phyloP scores from a whole-genome alignment of 1,140 invertebrate species.

The Nasonia vitripennis region DNA sequence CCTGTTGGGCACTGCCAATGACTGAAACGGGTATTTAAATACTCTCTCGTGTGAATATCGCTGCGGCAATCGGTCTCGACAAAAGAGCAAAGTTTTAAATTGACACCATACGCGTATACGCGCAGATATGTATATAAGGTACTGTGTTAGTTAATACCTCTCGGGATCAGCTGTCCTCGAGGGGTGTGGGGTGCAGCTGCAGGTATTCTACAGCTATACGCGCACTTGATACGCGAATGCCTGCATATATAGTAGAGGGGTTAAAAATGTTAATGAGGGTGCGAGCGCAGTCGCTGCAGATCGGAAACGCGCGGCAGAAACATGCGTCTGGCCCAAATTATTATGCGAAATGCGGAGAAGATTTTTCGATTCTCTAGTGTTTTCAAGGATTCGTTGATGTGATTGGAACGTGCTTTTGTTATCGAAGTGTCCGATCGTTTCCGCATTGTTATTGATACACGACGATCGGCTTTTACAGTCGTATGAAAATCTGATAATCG shows the following conservation, averaged over 20 bases:
- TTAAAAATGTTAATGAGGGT: conserved; percentile 24
- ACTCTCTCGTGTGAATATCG: not conserved
- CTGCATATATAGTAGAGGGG: not conserved
- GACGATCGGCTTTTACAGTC: too few relatives aligned
- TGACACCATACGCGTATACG: not conserved
- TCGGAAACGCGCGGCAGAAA: too few relatives aligned
- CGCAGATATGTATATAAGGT: not conserved
- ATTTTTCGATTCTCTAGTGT: too few relatives aligned
- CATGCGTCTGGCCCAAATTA: too few relatives aligned
- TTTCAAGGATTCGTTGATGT: too few relatives aligned
- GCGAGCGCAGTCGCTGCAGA: too few relatives aligned
- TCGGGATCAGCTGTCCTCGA: conserved; percentile 20
- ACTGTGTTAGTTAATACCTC: not conserved
- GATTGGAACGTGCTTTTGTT: too few relatives aligned
- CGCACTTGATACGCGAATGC: conserved; percentile 36
- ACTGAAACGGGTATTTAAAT: conserved; percentile 35
- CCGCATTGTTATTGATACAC: too few relatives aligned
- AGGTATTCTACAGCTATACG: conserved; percentile 22
- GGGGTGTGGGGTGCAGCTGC: conserved; percentile 29
- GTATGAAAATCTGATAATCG: too few relatives aligned
- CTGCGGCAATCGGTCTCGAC: not conserved
- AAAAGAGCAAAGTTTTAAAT: conserved; percentile 41
- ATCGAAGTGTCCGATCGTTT: too few relatives aligned
- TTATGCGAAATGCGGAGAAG: too few relatives aligned
- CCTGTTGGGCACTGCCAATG: too few relatives aligned